phyloP scores from a whole-genome alignment of 2,113 vertebrate genomes.

The Atractosteus spatula region DNA sequence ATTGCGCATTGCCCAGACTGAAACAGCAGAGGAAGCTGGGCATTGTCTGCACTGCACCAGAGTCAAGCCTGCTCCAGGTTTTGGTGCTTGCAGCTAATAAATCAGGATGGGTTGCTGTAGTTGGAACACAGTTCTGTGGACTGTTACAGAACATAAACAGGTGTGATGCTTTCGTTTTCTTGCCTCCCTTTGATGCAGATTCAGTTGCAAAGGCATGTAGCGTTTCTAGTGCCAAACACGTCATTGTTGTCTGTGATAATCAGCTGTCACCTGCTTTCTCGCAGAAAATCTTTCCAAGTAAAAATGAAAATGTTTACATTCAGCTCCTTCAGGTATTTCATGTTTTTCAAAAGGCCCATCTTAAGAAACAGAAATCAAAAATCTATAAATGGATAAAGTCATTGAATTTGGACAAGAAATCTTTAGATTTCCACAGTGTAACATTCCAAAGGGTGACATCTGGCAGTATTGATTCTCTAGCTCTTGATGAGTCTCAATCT shows the following conservation, averaged over 20 bases:
- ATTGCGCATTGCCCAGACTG: conserved; percentile 41
- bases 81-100: conserved; percentile 62
- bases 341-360: conserved; percentile 67
- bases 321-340: conserved; percentile 51
- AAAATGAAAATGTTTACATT: conserved; percentile 54
- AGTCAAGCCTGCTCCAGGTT: conserved; percentile 63
- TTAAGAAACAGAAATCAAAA: conserved; percentile 50
- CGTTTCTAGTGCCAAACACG: conserved; percentile 45
- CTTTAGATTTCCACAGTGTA: conserved; percentile 33
- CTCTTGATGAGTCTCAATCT: conserved; percentile 41
- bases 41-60: conserved; percentile 62
- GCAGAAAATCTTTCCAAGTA: conserved; percentile 32
- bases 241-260: conserved; percentile 63
- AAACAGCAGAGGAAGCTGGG: conserved; percentile 54
- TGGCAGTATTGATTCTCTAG: conserved; percentile 17
- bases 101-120: conserved; percentile 67
- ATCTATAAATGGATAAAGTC: conserved; percentile 64
- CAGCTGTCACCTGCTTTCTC: conserved; percentile 29
- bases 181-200: conserved; percentile 57
- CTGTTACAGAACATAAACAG: conserved; percentile 35
- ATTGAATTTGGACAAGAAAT: conserved; percentile 47
- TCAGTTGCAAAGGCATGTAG: conserved; percentile 36
- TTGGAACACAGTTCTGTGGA: conserved; percentile 28
- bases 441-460: conserved; percentile 45
- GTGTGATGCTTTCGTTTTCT: conserved; percentile 60